Percentiles rank a stretch among this genome's conserved stretches.
These are phyloP conservation scores for Pangasius mekongensis DNA, from an alignment of 2,797 vertebrate genomes.

Conservation along the genomic window DNA sequence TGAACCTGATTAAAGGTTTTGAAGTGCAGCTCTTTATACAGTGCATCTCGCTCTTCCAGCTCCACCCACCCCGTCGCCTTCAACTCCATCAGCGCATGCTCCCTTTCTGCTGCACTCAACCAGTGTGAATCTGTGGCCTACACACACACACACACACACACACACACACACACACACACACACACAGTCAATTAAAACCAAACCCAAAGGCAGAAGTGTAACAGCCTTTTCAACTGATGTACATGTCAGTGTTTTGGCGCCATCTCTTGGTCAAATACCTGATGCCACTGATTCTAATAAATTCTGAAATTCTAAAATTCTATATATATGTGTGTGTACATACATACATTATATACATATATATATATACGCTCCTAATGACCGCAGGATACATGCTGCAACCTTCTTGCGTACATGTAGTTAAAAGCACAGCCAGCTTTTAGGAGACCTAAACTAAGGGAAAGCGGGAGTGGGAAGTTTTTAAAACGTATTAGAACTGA, in stretches of 20 bases:
- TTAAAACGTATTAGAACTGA: not conserved
- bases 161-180: slow-evolving; percentile 9
- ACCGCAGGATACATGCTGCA: too few relatives aligned
- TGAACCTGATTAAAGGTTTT: slow-evolving; percentile 92
- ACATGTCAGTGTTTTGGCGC: not conserved
- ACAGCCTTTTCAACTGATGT: not conserved
- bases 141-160: slow-evolving; percentile 30
- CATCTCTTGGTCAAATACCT: not conserved
- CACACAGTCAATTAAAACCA: not conserved
- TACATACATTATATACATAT: too few relatives aligned
- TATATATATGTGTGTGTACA: too few relatives aligned
- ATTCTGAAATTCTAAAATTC: not conserved
- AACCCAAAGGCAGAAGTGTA: not conserved
- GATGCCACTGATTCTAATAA: not conserved
- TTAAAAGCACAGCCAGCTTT: not conserved
- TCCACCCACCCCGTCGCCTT: slow-evolving; percentile 86
- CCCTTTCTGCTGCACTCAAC: slow-evolving; percentile 84
- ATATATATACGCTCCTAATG: too few relatives aligned
- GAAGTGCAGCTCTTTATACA: slow-evolving; percentile 94
- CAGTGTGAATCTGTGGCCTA: slow-evolving; percentile 83
- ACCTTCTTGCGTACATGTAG: too few relatives aligned
- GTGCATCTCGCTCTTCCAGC: slow-evolving; percentile 84
- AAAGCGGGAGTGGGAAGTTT: not conserved
- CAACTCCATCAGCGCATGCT: slow-evolving; percentile 80
- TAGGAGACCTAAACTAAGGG: not conserved